Percentiles rank a stretch among this genome's conserved stretches.
phyloP scores from a whole-genome alignment of 1,140 invertebrate genomes.

The Coptotermes formosanus region DNA sequence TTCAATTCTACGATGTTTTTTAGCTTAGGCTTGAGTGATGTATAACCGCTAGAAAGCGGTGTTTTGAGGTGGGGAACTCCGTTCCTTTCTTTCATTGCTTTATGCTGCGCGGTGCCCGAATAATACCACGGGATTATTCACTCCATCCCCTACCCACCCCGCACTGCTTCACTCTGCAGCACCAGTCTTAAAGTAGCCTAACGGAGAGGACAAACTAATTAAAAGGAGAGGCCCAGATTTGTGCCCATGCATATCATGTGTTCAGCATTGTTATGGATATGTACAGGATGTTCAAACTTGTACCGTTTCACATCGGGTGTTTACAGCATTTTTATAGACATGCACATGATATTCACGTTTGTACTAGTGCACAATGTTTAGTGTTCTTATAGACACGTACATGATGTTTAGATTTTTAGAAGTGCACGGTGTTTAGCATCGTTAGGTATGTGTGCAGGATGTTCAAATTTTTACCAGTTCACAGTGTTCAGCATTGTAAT shows the following conservation, averaged over 20 bases:
- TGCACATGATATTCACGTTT: too few species aligned
- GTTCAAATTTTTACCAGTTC: constrained; percentile 25
- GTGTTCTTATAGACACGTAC: too few species aligned
- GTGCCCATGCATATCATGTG: not conserved
- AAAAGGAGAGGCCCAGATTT: constrained; percentile 32
- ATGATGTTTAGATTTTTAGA: too few species aligned
- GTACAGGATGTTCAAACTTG: too few species aligned
- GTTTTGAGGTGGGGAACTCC: not conserved
- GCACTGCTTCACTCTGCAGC: not conserved
- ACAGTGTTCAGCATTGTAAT: not conserved
- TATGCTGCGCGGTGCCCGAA: constrained; percentile 30
- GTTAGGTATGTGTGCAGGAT: not conserved
- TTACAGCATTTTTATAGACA: not conserved
- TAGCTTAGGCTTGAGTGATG: not conserved
- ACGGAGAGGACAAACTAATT: constrained; percentile 33
- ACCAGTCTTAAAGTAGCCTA: constrained; percentile 26
- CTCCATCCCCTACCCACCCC: not conserved
- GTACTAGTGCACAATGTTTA: too few species aligned
- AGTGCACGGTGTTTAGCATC: too few species aligned
- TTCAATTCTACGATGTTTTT: not conserved
- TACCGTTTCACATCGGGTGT: not conserved
- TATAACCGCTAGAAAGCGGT: not conserved
- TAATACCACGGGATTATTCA: constrained; percentile 32
- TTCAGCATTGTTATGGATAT: not conserved
- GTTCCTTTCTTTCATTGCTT: constrained; percentile 28